Percentiles rank a stretch among this genome's conserved stretches.
These are phyloP conservation scores for Psilopogon haemacephalus DNA, from an alignment of 2,113 vertebrate species.

Conservation along the genomic window DNA sequence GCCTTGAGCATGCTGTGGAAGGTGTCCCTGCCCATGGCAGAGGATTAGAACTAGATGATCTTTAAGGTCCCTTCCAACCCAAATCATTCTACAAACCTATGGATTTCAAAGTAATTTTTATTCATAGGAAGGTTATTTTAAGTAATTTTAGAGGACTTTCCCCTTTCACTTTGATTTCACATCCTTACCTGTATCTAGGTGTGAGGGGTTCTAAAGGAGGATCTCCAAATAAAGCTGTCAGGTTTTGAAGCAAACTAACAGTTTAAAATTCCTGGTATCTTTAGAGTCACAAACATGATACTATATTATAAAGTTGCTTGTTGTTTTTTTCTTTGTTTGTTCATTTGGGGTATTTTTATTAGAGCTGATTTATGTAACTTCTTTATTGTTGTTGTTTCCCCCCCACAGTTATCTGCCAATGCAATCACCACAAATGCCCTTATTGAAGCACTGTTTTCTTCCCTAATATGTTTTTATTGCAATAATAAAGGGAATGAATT, in stretches of 20 bases:
- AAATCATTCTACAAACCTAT: no score
- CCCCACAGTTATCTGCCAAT: background rate
- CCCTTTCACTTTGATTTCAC: background rate
- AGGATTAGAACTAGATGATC: no score
- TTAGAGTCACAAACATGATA: background rate
- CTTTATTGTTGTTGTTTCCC: fast-evolving
- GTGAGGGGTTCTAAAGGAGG: background rate
- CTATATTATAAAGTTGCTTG: background rate
- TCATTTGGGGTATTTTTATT: background rate
- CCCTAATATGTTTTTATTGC: background rate
- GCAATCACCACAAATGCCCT: background rate
- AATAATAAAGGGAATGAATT: background rate
- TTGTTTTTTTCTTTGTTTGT: no score
- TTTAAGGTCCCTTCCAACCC: no score
- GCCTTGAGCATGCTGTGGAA: no score
- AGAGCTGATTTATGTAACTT: background rate
- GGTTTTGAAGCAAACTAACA: background rate
- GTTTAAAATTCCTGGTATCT: background rate
- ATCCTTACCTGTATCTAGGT: background rate
- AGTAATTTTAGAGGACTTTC: background rate
- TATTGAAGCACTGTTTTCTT: background rate
- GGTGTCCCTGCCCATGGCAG: no score
- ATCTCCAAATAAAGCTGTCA: background rate
- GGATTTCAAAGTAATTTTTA: no score
- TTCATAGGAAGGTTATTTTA: background rate